Conservation (phyloP, 2,888 invertebrate genomes). For the Archips crataeganus region DNA sequence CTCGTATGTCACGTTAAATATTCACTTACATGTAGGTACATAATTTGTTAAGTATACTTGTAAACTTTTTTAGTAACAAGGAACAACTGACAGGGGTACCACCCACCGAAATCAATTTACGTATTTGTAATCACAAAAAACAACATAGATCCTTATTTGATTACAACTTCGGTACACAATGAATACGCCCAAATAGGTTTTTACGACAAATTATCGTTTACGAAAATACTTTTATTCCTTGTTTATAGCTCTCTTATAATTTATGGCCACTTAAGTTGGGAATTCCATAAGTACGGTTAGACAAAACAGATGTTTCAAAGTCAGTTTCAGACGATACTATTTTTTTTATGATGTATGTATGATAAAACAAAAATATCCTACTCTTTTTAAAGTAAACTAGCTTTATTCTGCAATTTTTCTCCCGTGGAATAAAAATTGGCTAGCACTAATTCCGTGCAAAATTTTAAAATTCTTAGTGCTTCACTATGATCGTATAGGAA, state of each 20-base stretch:
- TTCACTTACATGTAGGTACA: neutral
- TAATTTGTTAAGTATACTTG: neutral
- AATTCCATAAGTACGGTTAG: conserved; percentile 25
- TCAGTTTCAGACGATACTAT: neutral
- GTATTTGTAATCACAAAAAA: conserved; percentile 32
- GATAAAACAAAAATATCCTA: neutral
- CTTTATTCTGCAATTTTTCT: too few species aligned
- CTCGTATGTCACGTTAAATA: neutral
- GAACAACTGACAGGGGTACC: conserved; percentile 3
- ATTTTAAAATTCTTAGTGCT: too few species aligned
- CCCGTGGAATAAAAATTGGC: too few species aligned
- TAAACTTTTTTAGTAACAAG: neutral
- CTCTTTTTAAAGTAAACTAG: neutral
- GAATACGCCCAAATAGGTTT: conserved; percentile 34
- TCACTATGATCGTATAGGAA: too few species aligned
- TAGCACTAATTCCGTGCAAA: too few species aligned
- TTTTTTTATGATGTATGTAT: neutral
- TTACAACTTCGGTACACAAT: conserved; percentile 35
- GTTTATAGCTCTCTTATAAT: conserved; percentile 38
- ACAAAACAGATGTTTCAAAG: neutral
- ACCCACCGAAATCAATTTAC: conserved; percentile 22
- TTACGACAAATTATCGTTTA: conserved; percentile 43
- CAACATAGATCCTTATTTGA: conserved; percentile 29
- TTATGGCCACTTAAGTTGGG: conserved; percentile 38
- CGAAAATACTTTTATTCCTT: conserved; percentile 40